Percentiles rank a stretch among this genome's conserved stretches.
Evolutionary conservation across 1,140 invertebrate genomes (phyloP).

Genomic region (Ladona fulva): DNA sequence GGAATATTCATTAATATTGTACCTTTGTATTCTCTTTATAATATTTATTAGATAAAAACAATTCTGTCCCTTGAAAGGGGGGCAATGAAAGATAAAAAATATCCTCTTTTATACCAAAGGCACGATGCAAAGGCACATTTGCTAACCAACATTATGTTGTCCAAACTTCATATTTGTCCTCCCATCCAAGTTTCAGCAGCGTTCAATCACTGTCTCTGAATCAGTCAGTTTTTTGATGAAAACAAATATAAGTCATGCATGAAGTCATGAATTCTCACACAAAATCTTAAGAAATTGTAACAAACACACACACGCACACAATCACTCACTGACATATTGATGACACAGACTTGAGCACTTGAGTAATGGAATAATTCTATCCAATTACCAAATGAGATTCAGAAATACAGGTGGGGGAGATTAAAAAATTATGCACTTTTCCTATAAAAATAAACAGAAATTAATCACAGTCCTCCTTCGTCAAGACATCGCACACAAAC

Average conservation of each 20-base stretch:
- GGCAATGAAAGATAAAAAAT: neutral
- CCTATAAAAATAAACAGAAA: neutral
- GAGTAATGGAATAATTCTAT: neutral
- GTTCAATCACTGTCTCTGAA: neutral
- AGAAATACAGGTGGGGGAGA: neutral
- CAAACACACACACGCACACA: neutral
- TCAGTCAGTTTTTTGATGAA: neutral
- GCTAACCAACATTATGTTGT: neutral
- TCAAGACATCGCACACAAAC: neutral
- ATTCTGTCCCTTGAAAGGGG: neutral
- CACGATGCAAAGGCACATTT: constrained; percentile 4
- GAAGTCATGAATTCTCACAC: neutral
- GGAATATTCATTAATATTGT: neutral
- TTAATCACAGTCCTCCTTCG: neutral
- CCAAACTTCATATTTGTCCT: neutral
- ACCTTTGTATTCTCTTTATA: neutral
- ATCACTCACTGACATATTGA: neutral
- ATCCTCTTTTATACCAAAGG: neutral
- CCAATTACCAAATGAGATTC: neutral
- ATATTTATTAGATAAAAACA: neutral
- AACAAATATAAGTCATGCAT: neutral
- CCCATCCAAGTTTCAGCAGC: neutral
- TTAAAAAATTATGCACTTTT: neutral
- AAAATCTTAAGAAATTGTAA: neutral
- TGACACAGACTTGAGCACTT: neutral